phyloP scores from a whole-genome alignment of 2,113 vertebrate genomes.

The Corythaixoides concolor region DNA sequence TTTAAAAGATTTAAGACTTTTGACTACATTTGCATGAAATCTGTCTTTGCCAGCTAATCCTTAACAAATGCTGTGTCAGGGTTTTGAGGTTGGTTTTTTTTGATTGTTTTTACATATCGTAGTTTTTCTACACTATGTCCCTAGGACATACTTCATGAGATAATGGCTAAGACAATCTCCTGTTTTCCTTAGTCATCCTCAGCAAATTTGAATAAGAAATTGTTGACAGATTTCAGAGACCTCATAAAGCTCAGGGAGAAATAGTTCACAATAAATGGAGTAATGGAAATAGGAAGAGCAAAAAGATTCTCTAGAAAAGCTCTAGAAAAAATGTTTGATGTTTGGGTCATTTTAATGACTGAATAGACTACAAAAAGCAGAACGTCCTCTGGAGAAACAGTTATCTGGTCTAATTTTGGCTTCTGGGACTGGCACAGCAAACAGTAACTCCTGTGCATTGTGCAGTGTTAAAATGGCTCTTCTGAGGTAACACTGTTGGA shows the following conservation, averaged over 20 bases:
- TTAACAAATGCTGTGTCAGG: neutral
- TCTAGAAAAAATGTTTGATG: neutral
- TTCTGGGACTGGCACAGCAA: neutral
- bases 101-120: neutral
- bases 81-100: fast-evolving
- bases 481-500: neutral
- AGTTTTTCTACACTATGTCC: neutral
- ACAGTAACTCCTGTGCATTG: neutral
- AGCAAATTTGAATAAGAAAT: neutral
- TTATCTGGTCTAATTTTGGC: neutral
- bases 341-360: neutral
- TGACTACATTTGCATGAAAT: neutral
- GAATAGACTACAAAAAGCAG: neutral
- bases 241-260: neutral
- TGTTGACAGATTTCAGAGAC: neutral
- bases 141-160: neutral
- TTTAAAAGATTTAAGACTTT: neutral
- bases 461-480: neutral
- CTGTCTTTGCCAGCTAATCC: neutral
- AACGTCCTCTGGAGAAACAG: neutral
- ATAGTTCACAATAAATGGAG: neutral
- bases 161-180: neutral
- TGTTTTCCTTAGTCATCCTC: neutral
- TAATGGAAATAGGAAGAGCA: neutral
- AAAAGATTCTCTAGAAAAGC: neutral